Evolutionary conservation across 2,888 invertebrate genomes (phyloP), one percentile per base, ranked within the genome.

Genomic region (Adineta ricciae): DNA sequence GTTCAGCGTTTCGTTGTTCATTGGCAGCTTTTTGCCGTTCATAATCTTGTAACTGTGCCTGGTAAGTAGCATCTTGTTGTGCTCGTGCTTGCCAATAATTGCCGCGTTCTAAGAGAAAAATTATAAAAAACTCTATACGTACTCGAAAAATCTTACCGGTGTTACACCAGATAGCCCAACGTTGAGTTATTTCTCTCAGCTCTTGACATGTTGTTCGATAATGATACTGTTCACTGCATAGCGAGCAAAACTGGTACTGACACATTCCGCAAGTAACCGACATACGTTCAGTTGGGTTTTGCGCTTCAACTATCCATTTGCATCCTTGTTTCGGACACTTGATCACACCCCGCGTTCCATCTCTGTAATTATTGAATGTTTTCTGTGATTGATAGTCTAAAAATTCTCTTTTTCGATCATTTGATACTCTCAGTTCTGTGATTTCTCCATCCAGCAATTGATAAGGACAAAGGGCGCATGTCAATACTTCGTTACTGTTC

Each of bases 141-240:
- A 46, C 46, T 46, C 14, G 16, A 27, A 27, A 16, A n/a, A 19
- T 16, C 19, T 19, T 78, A 78, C 78, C 78, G 9, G 78, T 78
- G n/a, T 78, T 16, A 78, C 78, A 78, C 78, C 78, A 78, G 41
- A 78, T 41, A n/a, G n/a, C 38, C 78, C 78, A 78, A 11, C 78
- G 38, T 41, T 78, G 41, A 24, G 78, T 78, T 24, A 78, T 41
- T 78, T 78, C 41, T 41, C 24, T 21, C 38, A 78, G 11, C n/a
- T 78, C 24, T 78, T 78, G 78, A 41, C 78, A 78, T 41, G 38
- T 78, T n/a, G 78, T 78, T 78, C 78, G 78, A 78, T 24, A 78
- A 78, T 78, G 78, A n/a, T 78, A 78, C 14, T 78, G 78, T 41
- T 41, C 24, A 41, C 3, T 78, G n/a, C 78, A 78, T 24, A 78